phyloP scores from a whole-genome alignment of 2,797 vertebrate species.

The Galagoides demidoff region DNA sequence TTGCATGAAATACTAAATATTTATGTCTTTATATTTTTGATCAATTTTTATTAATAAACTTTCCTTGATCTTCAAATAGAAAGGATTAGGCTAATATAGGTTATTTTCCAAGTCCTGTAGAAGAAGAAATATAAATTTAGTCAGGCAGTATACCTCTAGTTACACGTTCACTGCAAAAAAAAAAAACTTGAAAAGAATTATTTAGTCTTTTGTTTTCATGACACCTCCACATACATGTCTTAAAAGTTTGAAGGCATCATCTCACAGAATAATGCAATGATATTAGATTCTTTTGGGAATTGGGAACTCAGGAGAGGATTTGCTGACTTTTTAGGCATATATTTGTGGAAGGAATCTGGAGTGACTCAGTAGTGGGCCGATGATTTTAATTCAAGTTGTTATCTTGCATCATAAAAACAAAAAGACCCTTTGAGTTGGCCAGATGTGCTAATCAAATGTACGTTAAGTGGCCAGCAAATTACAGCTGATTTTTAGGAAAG shows the following conservation, averaged over 20 bases:
- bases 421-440: background rate
- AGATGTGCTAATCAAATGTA: background rate
- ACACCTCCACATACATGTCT: conserved; percentile 82
- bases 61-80: conserved; percentile 68
- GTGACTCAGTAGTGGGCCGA: background rate
- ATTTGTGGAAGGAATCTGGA: conserved; percentile 72
- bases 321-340: conserved; percentile 40
- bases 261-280: conserved; percentile 81
- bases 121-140: conserved; percentile 72
- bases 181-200: conserved; percentile 91
- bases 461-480: background rate
- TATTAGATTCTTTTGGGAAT: conserved; percentile 77
- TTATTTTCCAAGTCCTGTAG: conserved; percentile 68
- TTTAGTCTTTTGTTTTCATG: conserved; percentile 91
- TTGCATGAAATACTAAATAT: background rate
- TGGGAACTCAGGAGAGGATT: conserved; percentile 63
- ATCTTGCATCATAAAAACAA: background rate
- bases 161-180: conserved; percentile 77
- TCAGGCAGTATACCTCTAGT: conserved; percentile 75
- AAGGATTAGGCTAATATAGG: conserved; percentile 35
- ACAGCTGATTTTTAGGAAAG: background rate
- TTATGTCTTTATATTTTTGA: conserved; percentile 65
- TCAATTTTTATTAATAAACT: conserved; percentile 72
- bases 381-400: background rate
- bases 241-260: conserved; percentile 81